Evolutionary conservation across 2,888 invertebrate species (phyloP), one percentile per base, ranked within the genome.

Genomic region (Dasypolia templi): DNA sequence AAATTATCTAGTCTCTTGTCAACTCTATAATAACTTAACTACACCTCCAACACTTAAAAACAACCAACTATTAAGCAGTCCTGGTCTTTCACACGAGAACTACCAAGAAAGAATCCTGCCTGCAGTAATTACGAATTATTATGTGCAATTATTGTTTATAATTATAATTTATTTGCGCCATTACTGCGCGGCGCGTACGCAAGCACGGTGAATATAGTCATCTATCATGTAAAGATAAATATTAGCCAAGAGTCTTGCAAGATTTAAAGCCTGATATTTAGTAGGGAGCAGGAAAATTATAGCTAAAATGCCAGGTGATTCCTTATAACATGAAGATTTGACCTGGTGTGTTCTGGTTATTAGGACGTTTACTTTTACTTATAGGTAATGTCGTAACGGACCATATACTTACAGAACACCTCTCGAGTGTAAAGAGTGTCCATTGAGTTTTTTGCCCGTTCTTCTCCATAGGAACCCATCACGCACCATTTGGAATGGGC

Each of bases 61-160:
- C 22, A 4, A 9, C 51, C 51, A 35, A 44, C 44, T 26, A 73
- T 56, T 35, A 71, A 22, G 35, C 19, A 42, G 22, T 42, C 22
- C 26, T 4, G 26, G 19, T 55, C 49, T 76, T 80, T 78, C 77
- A 76, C 82, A 76, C 65, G 70, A 79, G 72, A 77, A 66, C 53
- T 66, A 66, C 46, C 32, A 17, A 44, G 32, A 77, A 77, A 79
- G 83, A 86, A 79, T 87, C 68, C 72, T 66, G 66, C 63, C 32
- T 29, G 63, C 64, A 53, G 59, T 66, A 77, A 85, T 87, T 83
- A 82, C 75, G 71, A 87, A 82, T 83, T 77, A 85, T 87, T 87
- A 87, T 55, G 78, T 79, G 82, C 74, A 82, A 87, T 87, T 81
- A 86, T 83, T 82, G 81, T 84, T 84, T 82, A 75, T 87, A 87